Conservation (phyloP, 2,888 invertebrate species). For the Sussaba pulchella region DNA sequence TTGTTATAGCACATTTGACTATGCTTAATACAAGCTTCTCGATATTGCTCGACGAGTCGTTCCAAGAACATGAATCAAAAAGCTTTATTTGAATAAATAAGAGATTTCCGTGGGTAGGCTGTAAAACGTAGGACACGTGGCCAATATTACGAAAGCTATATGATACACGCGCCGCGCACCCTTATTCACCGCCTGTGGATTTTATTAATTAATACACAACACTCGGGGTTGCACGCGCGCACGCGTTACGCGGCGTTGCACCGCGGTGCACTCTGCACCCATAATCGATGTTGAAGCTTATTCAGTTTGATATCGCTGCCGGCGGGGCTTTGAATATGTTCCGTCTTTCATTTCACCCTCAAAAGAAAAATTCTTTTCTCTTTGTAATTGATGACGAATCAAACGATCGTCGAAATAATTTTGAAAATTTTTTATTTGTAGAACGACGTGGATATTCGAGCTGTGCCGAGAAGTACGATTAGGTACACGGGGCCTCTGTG, state of each 20-base stretch:
- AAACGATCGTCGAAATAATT: too few relatives aligned
- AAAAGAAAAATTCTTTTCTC: not conserved
- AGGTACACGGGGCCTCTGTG: too few relatives aligned
- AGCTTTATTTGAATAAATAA: conserved; percentile 47
- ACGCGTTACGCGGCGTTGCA: conserved; percentile 27
- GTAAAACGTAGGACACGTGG: conserved; percentile 61
- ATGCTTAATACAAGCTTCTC: too few relatives aligned
- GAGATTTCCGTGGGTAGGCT: not conserved
- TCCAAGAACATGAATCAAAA: conserved; percentile 15
- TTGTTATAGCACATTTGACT: conserved; percentile 14
- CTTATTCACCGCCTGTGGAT: conserved; percentile 9
- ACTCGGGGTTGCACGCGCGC: not conserved
- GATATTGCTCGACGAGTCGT: not conserved
- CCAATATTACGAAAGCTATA: conserved; percentile 2
- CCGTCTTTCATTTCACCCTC: not conserved
- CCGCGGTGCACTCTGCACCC: conserved; percentile 1
- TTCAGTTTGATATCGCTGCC: conserved; percentile 4
- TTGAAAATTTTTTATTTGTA: too few relatives aligned
- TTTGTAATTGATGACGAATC: not conserved
- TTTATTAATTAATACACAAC: conserved; percentile 40
- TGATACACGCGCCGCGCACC: conserved; percentile 46
- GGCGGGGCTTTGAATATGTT: conserved; percentile 1
- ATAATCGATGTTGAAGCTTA: conserved; percentile 9
- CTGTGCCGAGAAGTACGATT: too few relatives aligned
- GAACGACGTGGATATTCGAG: too few relatives aligned